These are phyloP conservation scores for Pangasianodon hypophthalmus DNA, from an alignment of 2,113 vertebrate genomes.

Conservation along the genomic window DNA sequence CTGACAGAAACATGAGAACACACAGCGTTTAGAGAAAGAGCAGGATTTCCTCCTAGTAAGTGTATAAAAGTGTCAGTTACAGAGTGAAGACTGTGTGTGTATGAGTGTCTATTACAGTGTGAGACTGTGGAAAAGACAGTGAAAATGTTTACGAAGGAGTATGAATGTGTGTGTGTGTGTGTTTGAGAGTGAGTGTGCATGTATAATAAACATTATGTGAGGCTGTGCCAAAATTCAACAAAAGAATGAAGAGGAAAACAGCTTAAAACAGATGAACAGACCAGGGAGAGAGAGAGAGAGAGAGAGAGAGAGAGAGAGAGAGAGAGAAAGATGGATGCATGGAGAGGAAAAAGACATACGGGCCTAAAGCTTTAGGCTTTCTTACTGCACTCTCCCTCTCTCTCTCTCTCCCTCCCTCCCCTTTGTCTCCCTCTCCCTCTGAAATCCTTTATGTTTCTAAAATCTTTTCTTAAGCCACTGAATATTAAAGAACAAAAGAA, in stretches of 20 bases:
- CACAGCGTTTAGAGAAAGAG: background rate
- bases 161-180: background rate
- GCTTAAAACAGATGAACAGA: background rate
- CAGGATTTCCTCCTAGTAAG: background rate
- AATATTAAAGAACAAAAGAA: conserved; percentile 55
- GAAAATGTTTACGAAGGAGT: background rate
- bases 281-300: background rate
- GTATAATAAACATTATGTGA: background rate
- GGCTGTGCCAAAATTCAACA: background rate
- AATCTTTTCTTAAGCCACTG: conserved; percentile 58
- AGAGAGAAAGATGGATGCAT: background rate
- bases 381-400: background rate
- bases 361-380: background rate
- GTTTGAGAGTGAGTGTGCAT: background rate
- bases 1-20: conserved; percentile 64
- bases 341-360: background rate
- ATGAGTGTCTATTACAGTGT: background rate
- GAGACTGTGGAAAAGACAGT: background rate
- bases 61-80: background rate
- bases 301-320: background rate
- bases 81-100: background rate
- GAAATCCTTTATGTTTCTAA: conserved; percentile 48
- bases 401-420: conserved; percentile 28
- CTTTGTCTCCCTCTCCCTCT: conserved; percentile 39
- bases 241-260: background rate